These are phyloP conservation scores for Dromaius novaehollandiae DNA, from an alignment of 2,113 vertebrate species.

Conservation along the genomic window DNA sequence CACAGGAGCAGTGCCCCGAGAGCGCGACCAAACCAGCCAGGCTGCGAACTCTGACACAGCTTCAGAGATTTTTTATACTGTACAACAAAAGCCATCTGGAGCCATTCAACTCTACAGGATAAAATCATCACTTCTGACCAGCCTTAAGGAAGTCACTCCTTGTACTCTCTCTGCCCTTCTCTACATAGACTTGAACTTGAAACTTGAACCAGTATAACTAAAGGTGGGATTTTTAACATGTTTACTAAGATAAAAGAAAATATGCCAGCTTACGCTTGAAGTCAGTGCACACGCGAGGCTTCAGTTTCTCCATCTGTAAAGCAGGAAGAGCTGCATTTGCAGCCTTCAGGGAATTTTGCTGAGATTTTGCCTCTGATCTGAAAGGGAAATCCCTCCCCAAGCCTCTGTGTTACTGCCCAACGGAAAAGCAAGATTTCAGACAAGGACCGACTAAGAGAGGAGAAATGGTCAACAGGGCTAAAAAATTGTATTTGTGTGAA, in stretches of 20 bases:
- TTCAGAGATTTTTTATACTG: neutral
- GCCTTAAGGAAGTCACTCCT: neutral
- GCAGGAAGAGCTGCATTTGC: neutral
- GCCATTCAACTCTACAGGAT: neutral
- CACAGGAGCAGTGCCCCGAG: neutral
- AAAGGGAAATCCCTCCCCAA: neutral
- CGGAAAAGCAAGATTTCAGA: neutral
- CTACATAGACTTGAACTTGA: neutral
- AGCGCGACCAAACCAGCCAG: neutral
- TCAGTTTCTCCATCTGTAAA: neutral
- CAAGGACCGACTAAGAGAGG: neutral
- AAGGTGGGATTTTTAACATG: constrained; percentile 3
- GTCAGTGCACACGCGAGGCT: neutral
- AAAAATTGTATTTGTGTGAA: neutral
- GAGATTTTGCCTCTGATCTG: neutral
- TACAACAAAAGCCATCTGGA: constrained; percentile 45
- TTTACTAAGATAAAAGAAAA: neutral
- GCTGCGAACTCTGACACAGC: constrained; percentile 1
- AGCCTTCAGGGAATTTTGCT: neutral
- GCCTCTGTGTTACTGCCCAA: neutral
- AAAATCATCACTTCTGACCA: constrained; percentile 2
- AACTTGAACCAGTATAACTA: neutral
- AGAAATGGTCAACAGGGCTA: neutral
- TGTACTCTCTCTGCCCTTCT: neutral
- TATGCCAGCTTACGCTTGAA: neutral